phyloP scores from a whole-genome alignment of 2,888 invertebrate species.

The Dione vanillae region DNA sequence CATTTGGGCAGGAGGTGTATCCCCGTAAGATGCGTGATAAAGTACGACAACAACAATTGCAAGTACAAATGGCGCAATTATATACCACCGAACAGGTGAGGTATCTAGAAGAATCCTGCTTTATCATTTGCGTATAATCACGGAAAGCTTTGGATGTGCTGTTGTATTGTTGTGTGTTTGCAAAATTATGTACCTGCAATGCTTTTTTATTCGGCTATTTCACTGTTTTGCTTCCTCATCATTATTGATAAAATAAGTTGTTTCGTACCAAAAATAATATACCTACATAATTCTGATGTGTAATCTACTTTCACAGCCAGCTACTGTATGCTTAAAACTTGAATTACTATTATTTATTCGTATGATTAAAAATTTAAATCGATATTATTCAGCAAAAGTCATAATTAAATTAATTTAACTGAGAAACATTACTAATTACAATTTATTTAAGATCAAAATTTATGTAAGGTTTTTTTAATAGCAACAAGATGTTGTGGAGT shows the following conservation, averaged over 20 bases:
- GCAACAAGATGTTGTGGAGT: constrained; percentile 87
- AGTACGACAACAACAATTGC: constrained; percentile 88
- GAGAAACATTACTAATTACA: background rate
- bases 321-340: background rate
- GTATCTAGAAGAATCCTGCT: constrained; percentile 79
- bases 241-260: constrained; percentile 30
- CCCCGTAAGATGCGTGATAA: constrained; percentile 93
- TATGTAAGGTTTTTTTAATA: constrained; percentile 48
- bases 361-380: background rate
- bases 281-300: too few relatives aligned
- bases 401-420: background rate
- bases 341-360: background rate
- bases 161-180: constrained; percentile 67
- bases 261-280: background rate
- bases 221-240: constrained; percentile 57
- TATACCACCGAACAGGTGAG: constrained; percentile 83
- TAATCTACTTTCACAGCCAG: background rate
- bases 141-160: constrained; percentile 83
- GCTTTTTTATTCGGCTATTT: constrained; percentile 69
- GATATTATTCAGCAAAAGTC: background rate
- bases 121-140: constrained; percentile 62
- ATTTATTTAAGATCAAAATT: background rate
- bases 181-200: constrained; percentile 55
- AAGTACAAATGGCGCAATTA: constrained; percentile 85
- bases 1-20: constrained; percentile 89